Evolutionary conservation across 2,113 vertebrate genomes (phyloP).

Genomic region (Brachyhypopomus occidentalis): DNA sequence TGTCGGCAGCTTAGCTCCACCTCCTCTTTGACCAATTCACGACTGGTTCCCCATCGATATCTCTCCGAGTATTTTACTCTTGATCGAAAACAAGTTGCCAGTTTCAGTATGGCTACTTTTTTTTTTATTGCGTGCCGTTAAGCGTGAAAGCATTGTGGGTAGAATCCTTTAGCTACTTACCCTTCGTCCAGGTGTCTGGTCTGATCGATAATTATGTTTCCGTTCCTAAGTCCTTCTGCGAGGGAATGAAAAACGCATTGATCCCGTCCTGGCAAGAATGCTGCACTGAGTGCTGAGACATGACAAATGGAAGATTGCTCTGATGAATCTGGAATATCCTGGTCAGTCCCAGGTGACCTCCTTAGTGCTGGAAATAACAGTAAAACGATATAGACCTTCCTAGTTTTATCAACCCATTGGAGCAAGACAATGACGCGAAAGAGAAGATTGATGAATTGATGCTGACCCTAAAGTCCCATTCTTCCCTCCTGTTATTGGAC

Average conservation of each 20-base stretch:
- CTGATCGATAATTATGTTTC: conserved; percentile 50
- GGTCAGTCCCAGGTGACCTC: background rate
- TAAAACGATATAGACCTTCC: conserved; percentile 28
- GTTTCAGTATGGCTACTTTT: background rate
- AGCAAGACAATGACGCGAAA: conserved; percentile 18
- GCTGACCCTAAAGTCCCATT: conserved; percentile 29
- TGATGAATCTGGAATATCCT: conserved; percentile 33
- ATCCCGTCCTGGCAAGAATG: conserved; percentile 27
- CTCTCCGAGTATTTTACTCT: background rate
- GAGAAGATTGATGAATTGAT: conserved; percentile 25
- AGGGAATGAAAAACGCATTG: conserved; percentile 46
- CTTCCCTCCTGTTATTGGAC: background rate
- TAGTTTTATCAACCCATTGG: background rate
- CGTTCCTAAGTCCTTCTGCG: conserved; percentile 36
- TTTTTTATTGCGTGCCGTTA: conserved; percentile 16
- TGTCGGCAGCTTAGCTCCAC: background rate
- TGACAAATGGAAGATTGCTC: conserved; percentile 37
- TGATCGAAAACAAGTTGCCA: conserved; percentile 34
- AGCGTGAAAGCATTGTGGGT: conserved; percentile 13
- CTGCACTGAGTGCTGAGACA: conserved; percentile 16
- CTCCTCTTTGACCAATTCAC: background rate
- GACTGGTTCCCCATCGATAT: background rate
- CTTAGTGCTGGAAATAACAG: conserved; percentile 22
- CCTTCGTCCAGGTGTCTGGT: conserved; percentile 23
- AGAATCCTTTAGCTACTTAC: conserved; percentile 44